Base-by-base conservation (phyloP, 2,888 invertebrate genomes). In the Drosophila borborema region DNA sequence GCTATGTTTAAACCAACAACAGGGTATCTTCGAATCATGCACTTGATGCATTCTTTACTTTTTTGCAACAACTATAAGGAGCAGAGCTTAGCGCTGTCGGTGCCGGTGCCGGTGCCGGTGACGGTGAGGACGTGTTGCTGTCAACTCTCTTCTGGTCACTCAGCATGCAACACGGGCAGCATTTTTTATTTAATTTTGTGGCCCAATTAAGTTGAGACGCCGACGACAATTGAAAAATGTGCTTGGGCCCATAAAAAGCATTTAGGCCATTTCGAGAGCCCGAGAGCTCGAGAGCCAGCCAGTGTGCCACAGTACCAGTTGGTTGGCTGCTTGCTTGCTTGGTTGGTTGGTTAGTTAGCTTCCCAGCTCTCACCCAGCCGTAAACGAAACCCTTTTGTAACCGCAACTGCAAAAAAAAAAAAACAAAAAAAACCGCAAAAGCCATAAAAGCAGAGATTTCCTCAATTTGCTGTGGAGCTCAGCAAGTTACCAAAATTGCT, bases 121-220 rank as follows among this genome's bases (percentile, higher is more conserved):
- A 69, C 63, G 75, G 60, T 43, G 74, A 64, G 77, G 75, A 83
- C 83, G 86, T 89, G 84, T 86, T 59, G 86, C 87, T 89, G 89
- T 89, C 85, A 86, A 82, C 81, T 78, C 64, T 58, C 70, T 83
- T 45, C 65, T 83, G 86, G 85, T 64, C 77, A 80, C 64, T 61
- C 58, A 62, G 49, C 81, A 72, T 69, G 72, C 81, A 81, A 79
- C 79, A 81, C 67, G 81, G 71, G 79, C 80, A 74, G 86, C 82
- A 82, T 89, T 77, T 82, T 81, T 74, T 79, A 82, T 79, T 77
- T 77, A 74, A 83, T 86, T 89, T 85, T 75, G 72, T 87, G 90
- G 73, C 74, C 86, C 90, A 86, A 86, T 86, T 86, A 90, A 88
- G 78, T 48, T 78, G 81, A 81, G 81, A 70, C 77, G 69, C 64